Base-by-base conservation (phyloP, 2,797 vertebrate genomes). In the Myotis myotis region DNA sequence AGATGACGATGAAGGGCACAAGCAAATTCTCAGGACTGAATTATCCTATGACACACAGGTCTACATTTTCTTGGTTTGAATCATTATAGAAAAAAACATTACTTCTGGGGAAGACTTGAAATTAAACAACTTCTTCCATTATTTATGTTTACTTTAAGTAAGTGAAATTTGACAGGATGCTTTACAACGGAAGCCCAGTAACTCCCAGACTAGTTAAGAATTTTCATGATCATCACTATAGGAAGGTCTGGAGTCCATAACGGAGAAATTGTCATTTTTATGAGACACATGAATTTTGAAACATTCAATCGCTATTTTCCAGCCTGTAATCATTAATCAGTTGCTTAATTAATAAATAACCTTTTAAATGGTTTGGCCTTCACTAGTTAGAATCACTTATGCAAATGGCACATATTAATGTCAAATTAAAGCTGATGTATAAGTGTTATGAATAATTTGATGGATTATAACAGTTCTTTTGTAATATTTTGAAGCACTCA, bases 291-390 rank as follows among this genome's bases (percentile, higher is more conserved):
- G 53, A 75, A 88, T 95, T 66, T 84, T 96, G 53, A 74, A 25
- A 96, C 8, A 74, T 89, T 91, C 44, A 79, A 71, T 87, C 2
- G 66, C 30, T 55, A 72, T 74, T 96, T 89, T 96, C 4, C 6
- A 30, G 15, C 2, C 4, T 95, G 17, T 88, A 76, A 96, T 89
- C 93, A 44, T 88, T 97, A 97, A 97, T 92, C 95, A 92, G 84
- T 86, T 95, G 1, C 30, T 91, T 96, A 94, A 96, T 96, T 90
- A 97, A 96, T 92, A 97, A 97, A 96, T 94, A 91, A 93, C 3
- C 51, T 2, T 93, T 96, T 97, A 85, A 89, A 95, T 96, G 38
- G 5, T 71, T 96, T 97, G 88, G 49, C 76, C 80, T 97, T 93
- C 88, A 95, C 1, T 93, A n/a, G 17, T 95, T 97, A 85, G 66